These are phyloP conservation scores for Ovis aries DNA, from an alignment of 2,113 vertebrate species.

Conservation along the genomic window DNA sequence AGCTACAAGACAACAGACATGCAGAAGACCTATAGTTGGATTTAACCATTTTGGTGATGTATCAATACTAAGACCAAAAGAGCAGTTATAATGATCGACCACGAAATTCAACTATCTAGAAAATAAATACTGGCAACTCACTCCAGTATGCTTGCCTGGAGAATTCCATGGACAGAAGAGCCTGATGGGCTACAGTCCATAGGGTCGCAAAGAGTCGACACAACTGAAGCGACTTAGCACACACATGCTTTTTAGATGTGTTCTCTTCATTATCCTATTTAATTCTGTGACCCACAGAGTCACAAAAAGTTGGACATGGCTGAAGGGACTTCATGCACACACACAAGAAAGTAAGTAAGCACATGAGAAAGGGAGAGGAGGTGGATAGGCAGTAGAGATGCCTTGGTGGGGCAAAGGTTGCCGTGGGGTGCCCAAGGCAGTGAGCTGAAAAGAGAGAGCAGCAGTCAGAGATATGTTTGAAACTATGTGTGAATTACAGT, in stretches of 20 bases:
- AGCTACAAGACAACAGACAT: neutral
- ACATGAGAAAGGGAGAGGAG: neutral
- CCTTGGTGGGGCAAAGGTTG: no score
- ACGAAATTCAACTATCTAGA: neutral
- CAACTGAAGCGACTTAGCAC: neutral
- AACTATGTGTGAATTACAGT: no score
- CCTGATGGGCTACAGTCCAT: neutral
- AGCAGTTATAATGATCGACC: neutral
- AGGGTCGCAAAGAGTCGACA: fast-evolving
- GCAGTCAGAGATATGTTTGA: neutral
- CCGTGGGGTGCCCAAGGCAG: no score
- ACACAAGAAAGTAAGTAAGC: neutral
- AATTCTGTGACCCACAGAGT: neutral
- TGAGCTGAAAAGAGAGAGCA: neutral
- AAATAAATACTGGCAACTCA: neutral
- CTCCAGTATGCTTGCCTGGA: neutral
- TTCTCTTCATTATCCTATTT: neutral
- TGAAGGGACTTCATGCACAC: neutral
- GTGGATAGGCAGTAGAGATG: neutral
- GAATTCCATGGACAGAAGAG: neutral
- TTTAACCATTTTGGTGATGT: neutral
- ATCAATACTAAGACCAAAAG: neutral
- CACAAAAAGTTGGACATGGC: neutral
- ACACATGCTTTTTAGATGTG: neutral
- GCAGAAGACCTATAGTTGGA: neutral